Evolutionary conservation across 2,888 invertebrate genomes (phyloP).

Genomic region (Agrilus biguttatus): DNA sequence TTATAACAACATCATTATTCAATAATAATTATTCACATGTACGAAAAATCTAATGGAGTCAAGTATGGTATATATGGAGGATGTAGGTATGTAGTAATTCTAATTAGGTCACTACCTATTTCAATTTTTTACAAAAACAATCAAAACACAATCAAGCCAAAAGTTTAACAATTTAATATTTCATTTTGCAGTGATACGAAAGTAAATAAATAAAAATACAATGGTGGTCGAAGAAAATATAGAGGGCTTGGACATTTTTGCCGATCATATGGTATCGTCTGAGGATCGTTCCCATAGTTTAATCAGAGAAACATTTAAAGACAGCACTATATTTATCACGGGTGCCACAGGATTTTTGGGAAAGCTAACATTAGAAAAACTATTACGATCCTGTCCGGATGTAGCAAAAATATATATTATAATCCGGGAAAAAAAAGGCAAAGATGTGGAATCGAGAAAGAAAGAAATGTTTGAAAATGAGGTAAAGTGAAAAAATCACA

Average conservation of each 20-base stretch:
- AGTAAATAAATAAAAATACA: not conserved
- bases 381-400: slow-evolving; percentile 24
- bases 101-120: no score
- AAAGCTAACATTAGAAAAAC: slow-evolving; percentile 22
- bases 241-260: no score
- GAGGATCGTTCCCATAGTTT: slow-evolving; percentile 5
- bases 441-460: slow-evolving; percentile 16
- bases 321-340: slow-evolving; percentile 23
- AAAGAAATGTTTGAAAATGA: slow-evolving; percentile 44
- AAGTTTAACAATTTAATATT: not conserved
- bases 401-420: slow-evolving; percentile 21
- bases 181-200: not conserved
- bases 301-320: slow-evolving; percentile 18
- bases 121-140: no score
- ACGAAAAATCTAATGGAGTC: no score
- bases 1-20: no score
- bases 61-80: no score
- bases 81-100: no score
- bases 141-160: not conserved
- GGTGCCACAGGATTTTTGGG: slow-evolving; percentile 28
- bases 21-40: no score
- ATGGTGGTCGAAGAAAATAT: no score
- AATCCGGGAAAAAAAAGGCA: slow-evolving; percentile 21
- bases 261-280: no score
- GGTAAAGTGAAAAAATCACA: slow-evolving; percentile 16